A percentile compares a stretch with the other conserved stretches of the same genome.
Conservation (phyloP, 2,888 invertebrate genomes). For the Thera obeliscata region DNA sequence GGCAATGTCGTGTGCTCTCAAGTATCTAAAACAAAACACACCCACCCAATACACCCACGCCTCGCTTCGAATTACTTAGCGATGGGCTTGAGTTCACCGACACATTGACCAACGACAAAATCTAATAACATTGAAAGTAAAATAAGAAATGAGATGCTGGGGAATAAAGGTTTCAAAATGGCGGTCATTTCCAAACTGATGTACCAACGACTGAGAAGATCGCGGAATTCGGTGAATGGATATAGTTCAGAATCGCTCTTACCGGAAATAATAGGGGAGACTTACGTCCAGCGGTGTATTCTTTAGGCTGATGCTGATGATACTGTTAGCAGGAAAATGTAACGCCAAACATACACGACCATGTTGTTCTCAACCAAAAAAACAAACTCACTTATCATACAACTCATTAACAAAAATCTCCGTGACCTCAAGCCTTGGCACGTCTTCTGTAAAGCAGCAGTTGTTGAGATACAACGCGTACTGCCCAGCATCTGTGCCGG, state of each 20-base stretch:
- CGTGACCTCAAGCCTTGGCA: conserved; percentile 53
- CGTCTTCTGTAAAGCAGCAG: conserved; percentile 48
- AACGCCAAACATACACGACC: not conserved
- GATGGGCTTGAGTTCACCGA: not conserved
- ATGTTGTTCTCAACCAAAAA: not conserved
- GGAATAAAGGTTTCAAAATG: no score
- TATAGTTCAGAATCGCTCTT: no score
- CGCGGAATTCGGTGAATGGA: no score
- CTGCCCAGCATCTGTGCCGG: conserved; percentile 31
- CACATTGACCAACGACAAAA: not conserved
- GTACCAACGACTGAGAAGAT: no score
- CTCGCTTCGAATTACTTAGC: not conserved
- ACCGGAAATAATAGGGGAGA: no score
- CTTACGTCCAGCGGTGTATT: no score
- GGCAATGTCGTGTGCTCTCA: conserved; percentile 74
- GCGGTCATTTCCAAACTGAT: no score
- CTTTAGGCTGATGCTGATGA: no score
- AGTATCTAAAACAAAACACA: conserved; percentile 60
- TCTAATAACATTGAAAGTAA: no score
- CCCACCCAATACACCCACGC: not conserved
- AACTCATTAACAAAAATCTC: conserved; percentile 58
- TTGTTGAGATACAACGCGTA: conserved; percentile 67
- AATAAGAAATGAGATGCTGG: no score
- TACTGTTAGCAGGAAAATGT: not conserved
- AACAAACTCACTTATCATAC: conserved; percentile 65